phyloP scores from a whole-genome alignment of 1,140 invertebrate genomes.

The Hermatobates lingyangjiaoensis region DNA sequence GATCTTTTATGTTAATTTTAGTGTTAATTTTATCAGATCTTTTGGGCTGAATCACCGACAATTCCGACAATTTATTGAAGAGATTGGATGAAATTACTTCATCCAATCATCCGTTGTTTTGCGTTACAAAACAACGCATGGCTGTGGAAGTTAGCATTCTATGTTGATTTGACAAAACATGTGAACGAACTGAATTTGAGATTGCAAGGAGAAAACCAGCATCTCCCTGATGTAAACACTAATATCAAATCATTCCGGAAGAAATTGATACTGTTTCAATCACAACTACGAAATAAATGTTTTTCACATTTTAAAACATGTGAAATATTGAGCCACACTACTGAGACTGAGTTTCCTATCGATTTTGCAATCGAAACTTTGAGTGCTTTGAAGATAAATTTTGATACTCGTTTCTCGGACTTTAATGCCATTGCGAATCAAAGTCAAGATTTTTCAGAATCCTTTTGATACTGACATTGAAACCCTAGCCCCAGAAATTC shows the following conservation, averaged over 20 bases:
- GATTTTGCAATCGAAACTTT: conserved; percentile 18
- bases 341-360: conserved; percentile 15
- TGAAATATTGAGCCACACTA: conserved; percentile 14
- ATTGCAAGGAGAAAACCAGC: conserved; percentile 18
- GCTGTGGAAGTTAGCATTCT: conserved; percentile 18
- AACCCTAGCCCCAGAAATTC: conserved; percentile 15
- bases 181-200: conserved; percentile 16
- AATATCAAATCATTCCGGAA: conserved; percentile 14
- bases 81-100: conserved; percentile 15
- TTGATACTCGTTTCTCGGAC: conserved; percentile 15
- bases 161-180: conserved; percentile 17
- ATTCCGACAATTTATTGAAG: conserved; percentile 15
- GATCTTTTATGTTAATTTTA: too few species aligned
- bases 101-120: conserved; percentile 15
- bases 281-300: conserved; percentile 5
- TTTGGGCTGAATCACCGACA: conserved; percentile 16
- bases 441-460: conserved; percentile 17
- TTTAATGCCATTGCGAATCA: conserved; percentile 17
- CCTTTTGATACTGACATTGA: conserved; percentile 14
- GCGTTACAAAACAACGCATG: conserved; percentile 15
- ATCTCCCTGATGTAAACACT: conserved; percentile 12
- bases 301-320: conserved; percentile 9
- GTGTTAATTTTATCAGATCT: conserved; percentile 18
- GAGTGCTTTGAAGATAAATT: conserved; percentile 15
- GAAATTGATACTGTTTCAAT: conserved; percentile 12